These are phyloP conservation scores for Aradophagus sp. DNA, from an alignment of 1,140 invertebrate genomes.

Conservation along the genomic window DNA sequence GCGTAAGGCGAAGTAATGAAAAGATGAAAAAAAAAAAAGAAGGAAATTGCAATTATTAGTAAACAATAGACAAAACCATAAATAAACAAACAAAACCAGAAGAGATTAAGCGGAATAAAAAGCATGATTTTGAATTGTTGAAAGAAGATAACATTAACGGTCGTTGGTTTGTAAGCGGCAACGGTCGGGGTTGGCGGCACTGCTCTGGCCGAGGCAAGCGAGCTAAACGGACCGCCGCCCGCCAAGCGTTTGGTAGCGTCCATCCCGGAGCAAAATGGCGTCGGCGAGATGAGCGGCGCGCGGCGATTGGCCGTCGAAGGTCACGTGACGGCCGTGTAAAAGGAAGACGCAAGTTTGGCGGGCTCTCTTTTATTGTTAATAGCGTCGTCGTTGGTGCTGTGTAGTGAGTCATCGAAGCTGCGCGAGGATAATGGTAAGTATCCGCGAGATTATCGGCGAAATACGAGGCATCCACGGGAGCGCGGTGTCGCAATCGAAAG, in stretches of 20 bases:
- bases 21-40: too few species aligned
- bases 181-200: too few species aligned
- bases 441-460: slow-evolving; percentile 71
- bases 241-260: slow-evolving; percentile 24
- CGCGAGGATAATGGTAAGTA: slow-evolving; percentile 74
- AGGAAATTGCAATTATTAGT: too few species aligned
- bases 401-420: slow-evolving; percentile 62
- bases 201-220: too few species aligned
- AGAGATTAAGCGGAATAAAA: too few species aligned
- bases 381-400: slow-evolving; percentile 63
- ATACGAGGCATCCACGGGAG: slow-evolving; percentile 62
- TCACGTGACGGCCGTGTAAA: slow-evolving; percentile 66
- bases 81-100: too few species aligned
- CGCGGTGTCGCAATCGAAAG: slow-evolving; percentile 46
- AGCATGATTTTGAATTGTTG: too few species aligned
- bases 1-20: too few species aligned
- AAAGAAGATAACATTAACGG: too few species aligned
- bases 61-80: too few species aligned
- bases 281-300: not conserved
- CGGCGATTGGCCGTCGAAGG: slow-evolving; percentile 52
- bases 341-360: slow-evolving; percentile 70
- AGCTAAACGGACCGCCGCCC: too few species aligned
- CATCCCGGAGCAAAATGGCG: slow-evolving; percentile 31
- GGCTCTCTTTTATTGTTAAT: slow-evolving; percentile 62
- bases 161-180: too few species aligned